Percentiles rank a stretch among this genome's conserved stretches.
Evolutionary conservation across 23 tunicate genomes (phyloP).

Genomic region (Phallusia fumigata): DNA sequence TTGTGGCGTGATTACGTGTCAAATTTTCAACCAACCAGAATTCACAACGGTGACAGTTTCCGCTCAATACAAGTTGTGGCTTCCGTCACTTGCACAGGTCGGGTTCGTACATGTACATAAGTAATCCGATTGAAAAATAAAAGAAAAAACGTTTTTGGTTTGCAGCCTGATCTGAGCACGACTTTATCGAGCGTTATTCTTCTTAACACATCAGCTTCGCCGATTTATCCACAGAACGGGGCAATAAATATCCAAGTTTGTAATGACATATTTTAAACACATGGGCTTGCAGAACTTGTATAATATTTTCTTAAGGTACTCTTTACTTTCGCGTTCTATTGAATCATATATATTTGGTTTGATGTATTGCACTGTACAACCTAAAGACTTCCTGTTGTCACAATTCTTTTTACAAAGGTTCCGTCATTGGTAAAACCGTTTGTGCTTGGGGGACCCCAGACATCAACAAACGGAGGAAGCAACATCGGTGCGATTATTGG

Average conservation of each 20-base stretch:
- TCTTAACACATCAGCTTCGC: neutral
- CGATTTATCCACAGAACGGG: neutral
- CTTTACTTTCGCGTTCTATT: no score
- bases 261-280: no score
- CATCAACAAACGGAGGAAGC: neutral
- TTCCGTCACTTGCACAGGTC: neutral
- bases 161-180: neutral
- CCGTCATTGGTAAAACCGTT: neutral
- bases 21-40: neutral
- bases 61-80: neutral
- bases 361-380: no score
- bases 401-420: neutral
- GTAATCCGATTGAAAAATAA: neutral
- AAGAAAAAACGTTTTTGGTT: neutral
- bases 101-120: neutral
- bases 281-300: no score
- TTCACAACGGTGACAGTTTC: neutral
- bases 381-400: no score
- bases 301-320: no score
- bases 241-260: neutral
- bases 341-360: no score
- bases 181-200: neutral
- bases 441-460: neutral
- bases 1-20: neutral
- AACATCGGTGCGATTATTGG: constrained; percentile 13